phyloP scores from a whole-genome alignment of 2,888 invertebrate genomes.

The Melanophora roralis region DNA sequence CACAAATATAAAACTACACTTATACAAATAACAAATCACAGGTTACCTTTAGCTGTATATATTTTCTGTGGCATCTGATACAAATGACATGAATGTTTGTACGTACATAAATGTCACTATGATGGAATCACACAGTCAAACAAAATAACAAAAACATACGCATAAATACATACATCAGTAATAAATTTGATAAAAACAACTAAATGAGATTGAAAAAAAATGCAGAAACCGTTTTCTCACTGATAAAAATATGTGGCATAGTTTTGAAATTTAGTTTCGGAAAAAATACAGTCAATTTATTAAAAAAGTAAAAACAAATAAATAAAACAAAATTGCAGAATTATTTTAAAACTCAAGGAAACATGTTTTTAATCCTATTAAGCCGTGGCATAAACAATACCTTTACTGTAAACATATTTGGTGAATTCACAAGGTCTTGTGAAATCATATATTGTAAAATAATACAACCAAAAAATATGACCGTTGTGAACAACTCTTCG shows the following conservation, averaged over 20 bases:
- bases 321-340: slow-evolving; percentile 11
- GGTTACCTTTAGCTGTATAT: background rate
- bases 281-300: background rate
- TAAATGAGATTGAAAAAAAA: slow-evolving; percentile 10
- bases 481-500: too few species aligned
- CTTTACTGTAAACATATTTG: background rate
- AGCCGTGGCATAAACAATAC: background rate
- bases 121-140: slow-evolving; percentile 13
- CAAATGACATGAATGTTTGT: too few species aligned
- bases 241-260: slow-evolving; percentile 1
- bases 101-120: slow-evolving; percentile 25
- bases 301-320: slow-evolving; percentile 2
- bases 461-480: too few species aligned
- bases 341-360: slow-evolving; percentile 1
- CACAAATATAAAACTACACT: background rate
- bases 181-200: slow-evolving; percentile 31
- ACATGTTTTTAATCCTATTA: slow-evolving; percentile 10
- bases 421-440: too few species aligned
- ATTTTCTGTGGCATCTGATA: slow-evolving; percentile 26
- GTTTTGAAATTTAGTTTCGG: slow-evolving; percentile 1
- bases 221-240: background rate
- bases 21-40: background rate
- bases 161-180: slow-evolving; percentile 17
- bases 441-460: too few species aligned
- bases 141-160: background rate